These are phyloP conservation scores for Formica aserva DNA, from an alignment of 2,888 invertebrate species.

Conservation along the genomic window DNA sequence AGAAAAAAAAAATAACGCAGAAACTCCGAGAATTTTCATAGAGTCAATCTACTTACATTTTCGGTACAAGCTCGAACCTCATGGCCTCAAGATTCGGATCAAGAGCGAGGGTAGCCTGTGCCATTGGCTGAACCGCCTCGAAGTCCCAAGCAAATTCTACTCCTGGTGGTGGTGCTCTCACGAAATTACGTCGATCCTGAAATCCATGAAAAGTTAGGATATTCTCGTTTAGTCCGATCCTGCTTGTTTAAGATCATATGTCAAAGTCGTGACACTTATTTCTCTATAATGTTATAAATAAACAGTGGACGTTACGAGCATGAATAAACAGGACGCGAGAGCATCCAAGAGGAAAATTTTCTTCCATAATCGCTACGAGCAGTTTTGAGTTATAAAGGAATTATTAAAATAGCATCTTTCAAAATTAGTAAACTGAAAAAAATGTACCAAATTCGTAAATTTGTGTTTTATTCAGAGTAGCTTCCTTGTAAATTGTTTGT, in stretches of 20 bases:
- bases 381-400: too few relatives aligned
- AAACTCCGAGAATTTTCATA: neutral
- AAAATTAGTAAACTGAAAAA: too few relatives aligned
- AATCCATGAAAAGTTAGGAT: slow-evolving; percentile 66
- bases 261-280: slow-evolving; percentile 37
- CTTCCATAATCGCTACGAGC: neutral
- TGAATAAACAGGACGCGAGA: neutral
- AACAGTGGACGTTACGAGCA: neutral
- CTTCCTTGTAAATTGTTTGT: too few relatives aligned
- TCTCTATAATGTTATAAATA: slow-evolving; percentile 16
- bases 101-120: slow-evolving; percentile 97
- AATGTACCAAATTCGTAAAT: too few relatives aligned
- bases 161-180: slow-evolving; percentile 97
- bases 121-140: slow-evolving; percentile 96
- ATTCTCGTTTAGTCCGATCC: slow-evolving; percentile 24
- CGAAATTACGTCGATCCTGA: slow-evolving; percentile 98
- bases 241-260: slow-evolving; percentile 7
- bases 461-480: too few relatives aligned
- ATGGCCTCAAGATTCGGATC: slow-evolving; percentile 98
- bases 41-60: slow-evolving; percentile 92
- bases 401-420: too few relatives aligned
- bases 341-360: neutral
- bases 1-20: neutral
- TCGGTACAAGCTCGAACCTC: slow-evolving; percentile 99
- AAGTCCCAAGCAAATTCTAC: slow-evolving; percentile 98